Base-by-base conservation (phyloP, 2,113 vertebrate species). In the Reinhardtius hippoglossoides region DNA sequence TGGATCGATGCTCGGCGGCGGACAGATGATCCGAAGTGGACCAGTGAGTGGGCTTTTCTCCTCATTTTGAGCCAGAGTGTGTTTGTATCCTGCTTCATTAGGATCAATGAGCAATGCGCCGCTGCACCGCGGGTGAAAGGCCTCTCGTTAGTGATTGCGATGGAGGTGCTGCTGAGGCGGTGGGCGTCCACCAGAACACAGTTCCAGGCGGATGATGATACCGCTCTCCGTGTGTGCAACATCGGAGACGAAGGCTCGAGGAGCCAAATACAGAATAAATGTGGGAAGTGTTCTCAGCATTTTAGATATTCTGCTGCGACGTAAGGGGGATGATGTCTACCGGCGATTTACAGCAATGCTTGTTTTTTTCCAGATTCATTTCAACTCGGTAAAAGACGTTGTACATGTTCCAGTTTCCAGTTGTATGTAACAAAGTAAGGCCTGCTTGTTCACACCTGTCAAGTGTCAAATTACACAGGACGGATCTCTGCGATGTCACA, bases 111-210 rank as follows among this genome's bases (percentile, higher is more conserved):
- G 78, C 80, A 60, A 64, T 74, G 64, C 65, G 35, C 64, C 31
- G 59, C 73, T 68, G 79, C 85, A 72, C 77, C 20, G 10, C 26
- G 74, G 84, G 83, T 85, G 85, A 80, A 85, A 88, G 87, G 88
- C 78, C 88, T 86, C 87, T 90, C 81, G 66, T 90, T 86, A 86
- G 82, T 64, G 82, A 87, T 76, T 61, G 84, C 83, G 79, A 84
- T 74, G 3, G 76, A 79, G 81, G 80, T 56, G 88, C 62, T 48
- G 84, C 82, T 70, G 82, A 89, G 76, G 74, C 60, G 23, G 88
- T 89, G 86, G 91, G 91, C 66, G 85, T 84, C 77, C 13, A 84
- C 83, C 48, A 23, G 57, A 65, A 63, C 72, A 6, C 31, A 23
- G 66, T 71, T 77, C 20, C 78, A 61, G 72, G 71, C 71, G 16